Evolutionary conservation across 1,140 invertebrate genomes (phyloP).

Genomic region (Carposina sasakii): DNA sequence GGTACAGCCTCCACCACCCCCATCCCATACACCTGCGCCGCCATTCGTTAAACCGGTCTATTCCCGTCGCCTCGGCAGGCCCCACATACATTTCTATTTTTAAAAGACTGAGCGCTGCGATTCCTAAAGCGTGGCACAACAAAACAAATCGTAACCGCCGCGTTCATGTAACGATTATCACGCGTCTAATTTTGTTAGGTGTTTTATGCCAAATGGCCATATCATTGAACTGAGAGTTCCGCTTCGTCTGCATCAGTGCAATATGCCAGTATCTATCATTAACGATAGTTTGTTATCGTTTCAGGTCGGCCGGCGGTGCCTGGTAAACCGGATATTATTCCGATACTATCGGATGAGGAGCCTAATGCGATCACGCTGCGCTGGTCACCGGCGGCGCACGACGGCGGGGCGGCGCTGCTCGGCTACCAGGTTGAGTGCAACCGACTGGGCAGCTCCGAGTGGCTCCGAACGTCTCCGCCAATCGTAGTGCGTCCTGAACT

Average conservation of each 20-base stretch:
- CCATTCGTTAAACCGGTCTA: not conserved
- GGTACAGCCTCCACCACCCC: slow-evolving; percentile 60
- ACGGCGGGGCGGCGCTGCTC: slow-evolving; percentile 92
- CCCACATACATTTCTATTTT: slow-evolving; percentile 53
- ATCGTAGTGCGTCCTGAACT: slow-evolving; percentile 81
- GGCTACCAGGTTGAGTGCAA: slow-evolving; percentile 89
- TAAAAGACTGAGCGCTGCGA: slow-evolving; percentile 60
- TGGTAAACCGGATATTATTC: slow-evolving; percentile 82
- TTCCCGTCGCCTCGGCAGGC: slow-evolving; percentile 19
- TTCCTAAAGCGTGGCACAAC: slow-evolving; percentile 63
- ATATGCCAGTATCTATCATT: too few species aligned
- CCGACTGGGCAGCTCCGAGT: slow-evolving; percentile 82
- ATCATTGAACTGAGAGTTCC: slow-evolving; percentile 3
- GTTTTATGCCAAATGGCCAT: slow-evolving; percentile 46
- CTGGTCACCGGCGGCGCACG: slow-evolving; percentile 86
- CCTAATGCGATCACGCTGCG: slow-evolving; percentile 90
- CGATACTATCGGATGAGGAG: slow-evolving; percentile 77
- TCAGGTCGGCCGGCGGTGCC: slow-evolving; percentile 83
- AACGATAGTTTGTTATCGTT: slow-evolving; percentile 41
- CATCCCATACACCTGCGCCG: slow-evolving; percentile 16
- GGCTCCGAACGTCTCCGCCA: slow-evolving; percentile 82
- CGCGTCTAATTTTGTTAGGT: slow-evolving; percentile 54
- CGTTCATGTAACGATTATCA: slow-evolving; percentile 58
- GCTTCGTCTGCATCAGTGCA: too few species aligned
- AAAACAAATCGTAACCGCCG: slow-evolving; percentile 65